Evolutionary conservation across 2,797 vertebrate species (phyloP).

Genomic region (Ctenochaetus hawaiiensis): DNA sequence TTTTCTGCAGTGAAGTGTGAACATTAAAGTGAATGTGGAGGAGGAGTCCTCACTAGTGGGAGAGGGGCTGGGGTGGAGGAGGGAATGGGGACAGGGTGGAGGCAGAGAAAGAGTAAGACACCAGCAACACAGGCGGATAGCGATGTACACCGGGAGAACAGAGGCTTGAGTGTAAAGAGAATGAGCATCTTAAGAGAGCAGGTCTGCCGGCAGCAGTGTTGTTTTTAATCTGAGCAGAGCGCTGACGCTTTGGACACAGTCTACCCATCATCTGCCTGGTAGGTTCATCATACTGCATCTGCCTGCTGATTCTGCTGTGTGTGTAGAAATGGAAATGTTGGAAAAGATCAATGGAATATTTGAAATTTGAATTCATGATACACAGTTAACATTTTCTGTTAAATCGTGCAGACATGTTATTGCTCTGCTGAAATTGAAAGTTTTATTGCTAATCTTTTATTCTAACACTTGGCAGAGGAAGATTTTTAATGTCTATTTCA

Average conservation of each 20-base stretch:
- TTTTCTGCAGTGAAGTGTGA: constrained; percentile 81
- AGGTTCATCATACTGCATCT: constrained; percentile 61
- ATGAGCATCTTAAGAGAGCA: constrained; percentile 57
- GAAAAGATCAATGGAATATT: neutral
- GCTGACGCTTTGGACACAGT: constrained; percentile 49
- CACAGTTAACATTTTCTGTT: neutral
- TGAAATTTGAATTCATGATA: constrained; percentile 1
- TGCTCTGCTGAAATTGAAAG: constrained; percentile 26
- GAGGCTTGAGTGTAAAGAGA: constrained; percentile 43
- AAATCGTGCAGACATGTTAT: constrained; percentile 1
- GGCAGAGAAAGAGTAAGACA: constrained; percentile 57
- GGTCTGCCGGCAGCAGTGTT: constrained; percentile 47
- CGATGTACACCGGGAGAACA: constrained; percentile 38
- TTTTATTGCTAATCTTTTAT: constrained; percentile 17
- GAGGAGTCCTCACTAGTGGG: constrained; percentile 75
- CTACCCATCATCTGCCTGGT: constrained; percentile 62
- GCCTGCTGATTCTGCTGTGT: constrained; percentile 43
- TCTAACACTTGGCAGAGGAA: neutral
- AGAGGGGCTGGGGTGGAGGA: constrained; percentile 16
- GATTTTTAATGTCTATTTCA: neutral
- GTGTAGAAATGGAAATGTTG: constrained; percentile 18
- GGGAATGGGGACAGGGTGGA: constrained; percentile 3
- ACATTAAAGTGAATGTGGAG: constrained; percentile 79
- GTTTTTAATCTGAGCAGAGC: constrained; percentile 49
- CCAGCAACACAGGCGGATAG: constrained; percentile 60